Conservation (phyloP, 2,888 invertebrate genomes). For the Drosophila lutescens region DNA sequence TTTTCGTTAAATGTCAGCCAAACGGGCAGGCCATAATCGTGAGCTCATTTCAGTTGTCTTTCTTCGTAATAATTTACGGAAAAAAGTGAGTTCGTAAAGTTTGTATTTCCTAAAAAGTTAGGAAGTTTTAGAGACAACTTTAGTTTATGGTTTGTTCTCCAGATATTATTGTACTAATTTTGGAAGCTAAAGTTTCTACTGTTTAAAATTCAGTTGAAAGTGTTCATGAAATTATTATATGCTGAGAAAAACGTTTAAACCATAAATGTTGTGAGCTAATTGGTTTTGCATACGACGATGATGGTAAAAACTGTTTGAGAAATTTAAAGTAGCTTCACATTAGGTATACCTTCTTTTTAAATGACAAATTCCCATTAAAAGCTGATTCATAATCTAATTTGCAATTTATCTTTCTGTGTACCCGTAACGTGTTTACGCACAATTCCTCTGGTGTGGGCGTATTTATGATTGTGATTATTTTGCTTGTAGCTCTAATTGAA, state of each 20-base stretch:
- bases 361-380: background rate
- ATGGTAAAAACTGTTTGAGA: no score
- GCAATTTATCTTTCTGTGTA: slow-evolving; percentile 9
- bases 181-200: no score
- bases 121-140: no score
- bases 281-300: background rate
- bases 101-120: no score
- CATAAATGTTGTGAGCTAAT: background rate
- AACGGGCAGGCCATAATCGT: slow-evolving; percentile 10
- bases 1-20: slow-evolving; percentile 33
- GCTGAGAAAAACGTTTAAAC: background rate
- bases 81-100: background rate
- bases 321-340: no score
- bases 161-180: no score
- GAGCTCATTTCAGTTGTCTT: slow-evolving; percentile 21
- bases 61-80: background rate
- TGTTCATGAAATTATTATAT: background rate
- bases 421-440: slow-evolving; percentile 20
- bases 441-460: slow-evolving; percentile 44
- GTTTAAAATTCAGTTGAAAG: background rate
- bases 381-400: background rate
- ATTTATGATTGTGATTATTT: slow-evolving; percentile 69
- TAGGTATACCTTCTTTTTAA: background rate
- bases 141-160: no score
- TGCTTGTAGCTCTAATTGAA: slow-evolving; percentile 62